A percentile compares a stretch with the other conserved stretches of the same genome.
Conservation (phyloP, 2,113 vertebrate genomes). For the Oncorhynchus clarkii region DNA sequence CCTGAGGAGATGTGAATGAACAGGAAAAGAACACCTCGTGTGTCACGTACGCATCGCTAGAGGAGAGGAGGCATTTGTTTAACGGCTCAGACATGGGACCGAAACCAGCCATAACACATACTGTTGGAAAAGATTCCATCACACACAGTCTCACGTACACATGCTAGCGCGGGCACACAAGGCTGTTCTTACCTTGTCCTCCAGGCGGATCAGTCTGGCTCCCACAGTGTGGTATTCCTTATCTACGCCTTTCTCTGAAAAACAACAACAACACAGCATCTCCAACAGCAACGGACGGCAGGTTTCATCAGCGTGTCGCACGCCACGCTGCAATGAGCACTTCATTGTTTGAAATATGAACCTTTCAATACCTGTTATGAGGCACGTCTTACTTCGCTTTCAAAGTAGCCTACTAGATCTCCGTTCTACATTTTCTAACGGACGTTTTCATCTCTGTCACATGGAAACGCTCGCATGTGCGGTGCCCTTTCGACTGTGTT, state of each 20-base stretch:
- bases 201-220: constrained; percentile 85
- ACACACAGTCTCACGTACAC: neutral
- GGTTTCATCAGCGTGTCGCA: too few species aligned
- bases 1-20: neutral
- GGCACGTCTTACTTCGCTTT: too few species aligned
- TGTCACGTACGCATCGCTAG: neutral
- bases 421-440: too few species aligned
- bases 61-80: constrained; percentile 20
- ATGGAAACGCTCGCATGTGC: too few species aligned
- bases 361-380: too few species aligned
- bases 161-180: neutral
- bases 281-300: neutral
- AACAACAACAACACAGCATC: neutral
- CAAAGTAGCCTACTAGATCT: too few species aligned
- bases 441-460: too few species aligned
- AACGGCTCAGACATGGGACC: constrained; percentile 3
- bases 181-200: constrained; percentile 82
- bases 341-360: too few species aligned
- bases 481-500: too few species aligned
- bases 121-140: constrained; percentile 30
- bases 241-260: constrained; percentile 84
- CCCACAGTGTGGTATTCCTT: constrained; percentile 85
- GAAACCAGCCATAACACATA: constrained; percentile 31
- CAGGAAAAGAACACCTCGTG: neutral
- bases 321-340: too few species aligned